Evolutionary conservation across 2,113 vertebrate genomes (phyloP), one percentile per base, ranked within the genome.

Genomic region (Melierax canorus): DNA sequence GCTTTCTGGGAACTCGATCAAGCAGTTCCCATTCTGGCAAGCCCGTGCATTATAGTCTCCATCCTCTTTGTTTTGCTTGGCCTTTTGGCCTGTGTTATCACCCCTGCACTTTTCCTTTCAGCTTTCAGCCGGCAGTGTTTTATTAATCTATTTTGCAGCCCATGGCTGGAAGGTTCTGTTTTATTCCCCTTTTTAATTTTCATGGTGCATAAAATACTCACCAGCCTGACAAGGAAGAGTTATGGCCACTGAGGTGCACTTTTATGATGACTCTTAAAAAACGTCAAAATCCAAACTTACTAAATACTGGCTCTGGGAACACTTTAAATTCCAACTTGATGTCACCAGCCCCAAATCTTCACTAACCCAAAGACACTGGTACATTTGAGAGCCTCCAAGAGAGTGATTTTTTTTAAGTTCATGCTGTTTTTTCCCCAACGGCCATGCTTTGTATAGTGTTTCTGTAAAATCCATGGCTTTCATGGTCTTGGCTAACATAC

Each of bases 211-310:
- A 97, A 97, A 97, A 93, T 83, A 96, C 95, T 93, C 81, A 84
- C 78, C 56, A 59, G 51, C 85, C 94, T 97, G 97, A 97, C 96
- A 96, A 62, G 43, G 82, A 94, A 91, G 96, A 98, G 59, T 97
- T 97, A 98, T 34, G 67, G 43, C 41, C 89, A 45, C 89, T 6
- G 63, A 92, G 87, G 92, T 87, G 66, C 60, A 39, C 50, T 96
- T 98, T 98, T 97, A 98, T 69, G 94, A 81, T 64, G 89, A 82
- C 82, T 93, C 92, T 83, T 97, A 96, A 97, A 98, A 97, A 93
- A 39, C 2, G 29, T 97, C 95, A 90, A 95, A 97, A 97, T 80
- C 75, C 83, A 91, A 88, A 94, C 96, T 96, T 93, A 92, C 90
- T 93, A 87, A 94, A 89, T 94, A 93, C 75, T 36, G 60, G 81